These are phyloP conservation scores for Tragelaphus buxtoni DNA, from an alignment of 2,113 vertebrate genomes.

Conservation along the genomic window DNA sequence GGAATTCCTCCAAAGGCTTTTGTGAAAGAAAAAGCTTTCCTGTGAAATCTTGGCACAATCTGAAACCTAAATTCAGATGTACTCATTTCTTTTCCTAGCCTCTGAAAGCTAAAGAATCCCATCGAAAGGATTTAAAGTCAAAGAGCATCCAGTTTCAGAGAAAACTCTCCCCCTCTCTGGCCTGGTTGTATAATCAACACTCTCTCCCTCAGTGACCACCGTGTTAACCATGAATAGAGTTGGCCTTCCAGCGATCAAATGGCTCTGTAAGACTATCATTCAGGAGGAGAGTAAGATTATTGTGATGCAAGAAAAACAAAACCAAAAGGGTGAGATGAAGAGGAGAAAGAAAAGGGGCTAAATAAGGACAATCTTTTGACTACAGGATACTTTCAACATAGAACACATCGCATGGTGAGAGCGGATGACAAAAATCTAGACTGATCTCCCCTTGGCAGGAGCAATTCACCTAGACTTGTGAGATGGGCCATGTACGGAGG, in stretches of 20 bases:
- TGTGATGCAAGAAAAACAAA: neutral
- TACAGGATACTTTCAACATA: neutral
- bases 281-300: constrained; percentile 21
- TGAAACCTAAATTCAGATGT: constrained; percentile 61
- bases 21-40: constrained; percentile 67
- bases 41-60: constrained; percentile 44
- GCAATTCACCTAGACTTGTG: neutral
- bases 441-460: neutral
- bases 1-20: constrained; percentile 75
- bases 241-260: neutral
- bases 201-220: neutral
- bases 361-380: neutral
- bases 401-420: neutral
- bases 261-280: neutral
- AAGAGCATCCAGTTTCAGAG: neutral
- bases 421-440: neutral
- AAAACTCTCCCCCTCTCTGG: neutral
- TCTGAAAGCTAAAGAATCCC: constrained; percentile 55
- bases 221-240: constrained; percentile 23
- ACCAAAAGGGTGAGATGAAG: neutral
- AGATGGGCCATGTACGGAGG: neutral
- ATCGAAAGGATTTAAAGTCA: constrained; percentile 26
- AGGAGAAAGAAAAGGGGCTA: neutral
- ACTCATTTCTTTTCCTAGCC: constrained; percentile 45
- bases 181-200: neutral